phyloP scores from a whole-genome alignment of 2,888 invertebrate species.

The Lissocephala sabroskyi region DNA sequence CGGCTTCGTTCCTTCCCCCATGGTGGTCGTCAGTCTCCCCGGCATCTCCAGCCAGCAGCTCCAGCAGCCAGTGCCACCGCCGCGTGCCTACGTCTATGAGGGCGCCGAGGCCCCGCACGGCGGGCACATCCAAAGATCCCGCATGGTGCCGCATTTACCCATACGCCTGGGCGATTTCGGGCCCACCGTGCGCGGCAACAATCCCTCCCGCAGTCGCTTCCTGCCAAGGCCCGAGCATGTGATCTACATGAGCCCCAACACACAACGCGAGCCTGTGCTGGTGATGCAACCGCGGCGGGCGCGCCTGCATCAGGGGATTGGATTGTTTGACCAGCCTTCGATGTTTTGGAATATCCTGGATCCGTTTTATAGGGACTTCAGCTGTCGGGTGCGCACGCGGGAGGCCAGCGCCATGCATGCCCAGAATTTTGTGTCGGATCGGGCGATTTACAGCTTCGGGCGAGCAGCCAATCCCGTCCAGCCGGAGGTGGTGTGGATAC shows the following conservation, averaged over 20 bases:
- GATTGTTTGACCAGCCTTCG: too few species aligned
- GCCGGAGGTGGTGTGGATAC: conserved; percentile 70
- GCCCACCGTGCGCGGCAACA: conserved; percentile 33
- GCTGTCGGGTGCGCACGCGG: conserved; percentile 31
- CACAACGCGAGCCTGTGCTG: conserved; percentile 30
- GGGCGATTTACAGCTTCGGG: conserved; percentile 70
- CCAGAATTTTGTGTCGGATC: conserved; percentile 61
- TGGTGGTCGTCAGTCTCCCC: conserved; percentile 39
- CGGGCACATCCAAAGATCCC: conserved; percentile 11
- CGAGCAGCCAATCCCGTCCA: conserved; percentile 66
- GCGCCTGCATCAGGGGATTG: too few species aligned
- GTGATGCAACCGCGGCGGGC: conserved; percentile 37
- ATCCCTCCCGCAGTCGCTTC: conserved; percentile 52
- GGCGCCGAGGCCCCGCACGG: conserved; percentile 14
- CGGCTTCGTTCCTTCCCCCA: conserved; percentile 27
- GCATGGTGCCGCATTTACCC: neutral
- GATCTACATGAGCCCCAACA: conserved; percentile 53
- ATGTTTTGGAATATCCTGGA: conserved; percentile 68
- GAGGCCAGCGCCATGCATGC: conserved; percentile 9
- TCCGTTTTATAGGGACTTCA: conserved; percentile 48
- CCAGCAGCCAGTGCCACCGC: conserved; percentile 6
- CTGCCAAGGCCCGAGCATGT: conserved; percentile 57
- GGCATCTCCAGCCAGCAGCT: conserved; percentile 8
- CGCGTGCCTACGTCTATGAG: conserved; percentile 35
- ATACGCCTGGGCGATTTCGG: neutral